Conservation (phyloP, 2,797 vertebrate species). For the Galagoides demidoff region DNA sequence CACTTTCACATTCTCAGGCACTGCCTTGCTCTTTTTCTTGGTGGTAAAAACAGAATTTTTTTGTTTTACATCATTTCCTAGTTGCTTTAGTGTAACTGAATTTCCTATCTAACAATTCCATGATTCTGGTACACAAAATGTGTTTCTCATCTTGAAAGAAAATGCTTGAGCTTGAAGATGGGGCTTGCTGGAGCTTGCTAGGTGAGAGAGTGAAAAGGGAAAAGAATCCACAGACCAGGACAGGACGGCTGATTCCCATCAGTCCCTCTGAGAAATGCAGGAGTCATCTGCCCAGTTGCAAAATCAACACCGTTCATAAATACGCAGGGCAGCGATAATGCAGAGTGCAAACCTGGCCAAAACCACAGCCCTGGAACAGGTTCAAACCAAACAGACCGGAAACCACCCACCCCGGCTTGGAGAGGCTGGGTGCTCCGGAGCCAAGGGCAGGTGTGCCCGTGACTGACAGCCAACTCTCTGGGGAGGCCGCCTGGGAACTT, state of each 20-base stretch:
- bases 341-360: conserved; percentile 57
- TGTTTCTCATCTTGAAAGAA: neutral
- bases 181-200: conserved; percentile 11
- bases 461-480: neutral
- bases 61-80: neutral
- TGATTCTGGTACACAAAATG: neutral
- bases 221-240: conserved; percentile 41
- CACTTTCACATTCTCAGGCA: neutral
- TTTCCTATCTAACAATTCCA: neutral
- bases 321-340: conserved; percentile 66
- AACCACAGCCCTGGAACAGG: conserved; percentile 83
- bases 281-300: conserved; percentile 60
- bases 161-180: neutral
- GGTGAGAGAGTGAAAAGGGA: neutral
- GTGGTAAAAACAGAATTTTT: neutral
- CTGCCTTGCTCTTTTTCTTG: conserved; percentile 19
- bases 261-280: conserved; percentile 68
- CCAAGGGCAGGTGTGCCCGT: neutral
- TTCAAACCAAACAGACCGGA: conserved; percentile 86
- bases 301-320: conserved; percentile 75
- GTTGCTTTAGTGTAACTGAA: neutral
- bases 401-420: conserved; percentile 78
- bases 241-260: neutral
- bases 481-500: neutral
- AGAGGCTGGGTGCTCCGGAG: conserved; percentile 65